These are phyloP conservation scores for Copsychus sechellarum DNA, from an alignment of 2,113 vertebrate genomes.

Conservation along the genomic window DNA sequence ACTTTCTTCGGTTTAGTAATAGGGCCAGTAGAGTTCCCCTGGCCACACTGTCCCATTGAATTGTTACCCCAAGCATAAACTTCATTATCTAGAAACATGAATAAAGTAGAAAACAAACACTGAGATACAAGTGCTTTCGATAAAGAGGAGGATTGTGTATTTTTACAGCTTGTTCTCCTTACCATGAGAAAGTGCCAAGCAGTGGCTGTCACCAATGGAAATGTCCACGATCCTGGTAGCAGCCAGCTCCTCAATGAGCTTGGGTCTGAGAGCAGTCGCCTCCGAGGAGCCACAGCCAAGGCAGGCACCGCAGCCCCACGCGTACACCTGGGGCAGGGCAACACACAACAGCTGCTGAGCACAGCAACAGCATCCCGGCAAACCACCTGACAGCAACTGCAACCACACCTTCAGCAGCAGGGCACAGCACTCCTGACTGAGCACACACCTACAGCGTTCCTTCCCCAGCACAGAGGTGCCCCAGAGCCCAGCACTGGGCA, in stretches of 20 bases:
- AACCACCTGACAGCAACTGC: background rate
- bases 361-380: background rate
- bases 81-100: slow-evolving; percentile 87
- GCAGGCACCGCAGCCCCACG: slow-evolving; percentile 97
- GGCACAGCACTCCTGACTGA: background rate
- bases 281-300: slow-evolving; percentile 96
- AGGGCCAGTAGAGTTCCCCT: slow-evolving; percentile 98
- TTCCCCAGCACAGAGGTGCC: background rate
- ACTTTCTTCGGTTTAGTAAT: slow-evolving; percentile 98
- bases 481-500: background rate
- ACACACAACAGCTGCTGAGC: background rate
- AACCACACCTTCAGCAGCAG: background rate
- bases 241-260: slow-evolving; percentile 92
- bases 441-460: rapidly evolving
- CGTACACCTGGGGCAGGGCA: slow-evolving; percentile 84
- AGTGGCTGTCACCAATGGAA: slow-evolving; percentile 97
- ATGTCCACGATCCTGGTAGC: slow-evolving; percentile 96
- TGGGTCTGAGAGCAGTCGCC: slow-evolving; percentile 91
- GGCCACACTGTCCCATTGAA: slow-evolving; percentile 98
- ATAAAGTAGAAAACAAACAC: background rate
- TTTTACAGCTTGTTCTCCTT: slow-evolving; percentile 32
- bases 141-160: background rate
- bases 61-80: slow-evolving; percentile 99
- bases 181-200: slow-evolving; percentile 96
- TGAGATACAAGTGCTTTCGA: background rate